phyloP scores from a whole-genome alignment of 2,113 vertebrate genomes.

The Lagopus muta region DNA sequence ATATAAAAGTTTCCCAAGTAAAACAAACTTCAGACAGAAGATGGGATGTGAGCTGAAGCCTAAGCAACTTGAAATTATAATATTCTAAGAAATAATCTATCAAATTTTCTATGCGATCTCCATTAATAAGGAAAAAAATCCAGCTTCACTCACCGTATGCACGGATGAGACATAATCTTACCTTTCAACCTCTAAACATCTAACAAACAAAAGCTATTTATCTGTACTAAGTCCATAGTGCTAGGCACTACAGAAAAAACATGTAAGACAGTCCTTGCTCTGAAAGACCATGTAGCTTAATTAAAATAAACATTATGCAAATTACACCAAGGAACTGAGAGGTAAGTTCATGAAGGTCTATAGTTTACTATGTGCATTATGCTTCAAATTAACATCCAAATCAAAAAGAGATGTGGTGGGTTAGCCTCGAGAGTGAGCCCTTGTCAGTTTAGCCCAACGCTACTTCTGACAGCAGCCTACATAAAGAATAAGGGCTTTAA shows the following conservation, averaged over 20 bases:
- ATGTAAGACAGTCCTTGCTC: not conserved
- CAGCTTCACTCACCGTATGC: not conserved
- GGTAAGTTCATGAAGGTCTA: not conserved
- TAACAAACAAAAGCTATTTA: not conserved
- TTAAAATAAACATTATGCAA: not conserved
- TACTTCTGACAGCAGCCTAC: not conserved
- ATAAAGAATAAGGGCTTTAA: not conserved
- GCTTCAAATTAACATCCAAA: not conserved
- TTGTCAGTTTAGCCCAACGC: not conserved
- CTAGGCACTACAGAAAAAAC: not conserved
- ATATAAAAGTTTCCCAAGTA: not conserved
- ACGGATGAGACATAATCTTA: not conserved
- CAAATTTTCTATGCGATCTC: not conserved
- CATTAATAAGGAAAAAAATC: not conserved
- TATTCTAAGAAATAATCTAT: not conserved
- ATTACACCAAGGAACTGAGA: not conserved
- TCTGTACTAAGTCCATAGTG: not conserved
- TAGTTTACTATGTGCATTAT: not conserved
- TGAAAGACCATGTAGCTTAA: not conserved
- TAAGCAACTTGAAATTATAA: not conserved
- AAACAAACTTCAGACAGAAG: not conserved
- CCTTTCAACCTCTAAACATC: not conserved
- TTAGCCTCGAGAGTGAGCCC: not conserved
- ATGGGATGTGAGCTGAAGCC: not conserved
- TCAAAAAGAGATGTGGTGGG: not conserved